phyloP scores from a whole-genome alignment of 2,113 vertebrate species.

The human region GRCh38 chrX:25819501-25820000 shows the following conservation, averaged over 20 bases:
- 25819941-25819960: slow-evolving; percentile 45
- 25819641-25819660: neutral
- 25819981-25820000: slow-evolving; percentile 32
- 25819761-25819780: neutral
- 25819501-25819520: neutral
- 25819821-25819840: slow-evolving; percentile 1
- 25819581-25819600: neutral
- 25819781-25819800: slow-evolving; percentile 15
- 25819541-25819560: neutral
- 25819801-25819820: neutral
- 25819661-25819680: neutral
- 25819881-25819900: slow-evolving; percentile 40
- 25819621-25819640: neutral
- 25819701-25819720: neutral
- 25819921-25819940: slow-evolving; percentile 43
- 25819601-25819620: slow-evolving; percentile 1
- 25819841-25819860: neutral
- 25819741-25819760: neutral
- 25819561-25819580: neutral
- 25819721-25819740: neutral
- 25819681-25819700: neutral
- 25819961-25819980: slow-evolving; percentile 46
- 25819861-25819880: slow-evolving; percentile 26
- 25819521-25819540: neutral
- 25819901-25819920: slow-evolving; percentile 46